Percentiles rank a stretch among this genome's conserved stretches.
Evolutionary conservation across 2,888 invertebrate species (phyloP).

Genomic region (Polylopha cassiicola): DNA sequence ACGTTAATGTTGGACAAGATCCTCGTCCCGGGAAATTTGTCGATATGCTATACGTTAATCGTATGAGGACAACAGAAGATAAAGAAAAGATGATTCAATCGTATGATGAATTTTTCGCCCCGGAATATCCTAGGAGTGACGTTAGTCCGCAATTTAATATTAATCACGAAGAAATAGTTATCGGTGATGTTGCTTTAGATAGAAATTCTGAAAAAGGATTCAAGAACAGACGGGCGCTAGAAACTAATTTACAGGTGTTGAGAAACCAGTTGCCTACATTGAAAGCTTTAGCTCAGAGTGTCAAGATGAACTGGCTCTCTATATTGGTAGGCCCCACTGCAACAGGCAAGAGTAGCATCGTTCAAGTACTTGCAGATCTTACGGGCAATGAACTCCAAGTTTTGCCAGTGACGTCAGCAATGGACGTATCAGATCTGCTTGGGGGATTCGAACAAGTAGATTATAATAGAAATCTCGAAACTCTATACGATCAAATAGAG

Average conservation of each 20-base stretch:
- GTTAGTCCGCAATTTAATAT: slow-evolving; percentile 77
- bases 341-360: slow-evolving; percentile 87
- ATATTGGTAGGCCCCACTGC: slow-evolving; percentile 89
- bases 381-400: slow-evolving; percentile 84
- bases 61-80: slow-evolving; percentile 90
- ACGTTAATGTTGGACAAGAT: slow-evolving; percentile 38
- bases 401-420: slow-evolving; percentile 91
- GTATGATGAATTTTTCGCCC: slow-evolving; percentile 69
- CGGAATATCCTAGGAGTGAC: slow-evolving; percentile 67
- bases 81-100: slow-evolving; percentile 80
- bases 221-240: slow-evolving; percentile 49
- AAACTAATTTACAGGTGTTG: slow-evolving; percentile 64
- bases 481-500: slow-evolving; percentile 78
- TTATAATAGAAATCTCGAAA: slow-evolving; percentile 84
- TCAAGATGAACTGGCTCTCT: slow-evolving; percentile 94
- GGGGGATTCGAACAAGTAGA: slow-evolving; percentile 98
- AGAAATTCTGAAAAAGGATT: slow-evolving; percentile 59
- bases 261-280: slow-evolving; percentile 80
- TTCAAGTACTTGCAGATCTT: slow-evolving; percentile 85
- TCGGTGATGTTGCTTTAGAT: slow-evolving; percentile 80
- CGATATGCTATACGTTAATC: slow-evolving; percentile 88
- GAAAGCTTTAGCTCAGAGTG: slow-evolving; percentile 89
- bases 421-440: slow-evolving; percentile 95
- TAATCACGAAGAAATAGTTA: slow-evolving; percentile 73
- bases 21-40: slow-evolving; percentile 80